These are phyloP conservation scores for Zootermopsis nevadensis DNA, from an alignment of 2,888 invertebrate genomes.

Conservation along the genomic window DNA sequence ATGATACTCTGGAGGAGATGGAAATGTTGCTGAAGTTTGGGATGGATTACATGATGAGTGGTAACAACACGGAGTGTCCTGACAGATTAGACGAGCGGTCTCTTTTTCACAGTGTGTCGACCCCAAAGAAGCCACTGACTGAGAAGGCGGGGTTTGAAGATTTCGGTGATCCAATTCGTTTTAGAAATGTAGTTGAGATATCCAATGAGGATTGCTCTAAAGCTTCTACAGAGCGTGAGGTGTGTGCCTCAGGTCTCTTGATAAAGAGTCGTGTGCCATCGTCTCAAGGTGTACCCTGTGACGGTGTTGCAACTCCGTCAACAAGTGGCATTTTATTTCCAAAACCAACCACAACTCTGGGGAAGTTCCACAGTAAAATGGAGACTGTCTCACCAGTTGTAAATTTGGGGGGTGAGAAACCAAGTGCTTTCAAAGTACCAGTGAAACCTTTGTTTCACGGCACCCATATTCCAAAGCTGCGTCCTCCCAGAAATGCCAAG, in stretches of 20 bases:
- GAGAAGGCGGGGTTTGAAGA: background rate
- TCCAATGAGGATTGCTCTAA: background rate
- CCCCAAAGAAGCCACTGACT: background rate
- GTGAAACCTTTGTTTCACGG: background rate
- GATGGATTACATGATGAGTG: background rate
- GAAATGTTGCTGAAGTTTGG: conserved; percentile 25
- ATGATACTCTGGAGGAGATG: conserved; percentile 29
- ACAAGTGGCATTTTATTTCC: too few relatives aligned
- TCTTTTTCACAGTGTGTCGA: background rate
- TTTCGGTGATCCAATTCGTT: background rate
- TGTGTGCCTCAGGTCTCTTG: too few relatives aligned
- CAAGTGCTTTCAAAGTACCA: conserved; percentile 28
- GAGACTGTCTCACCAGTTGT: conserved; percentile 13
- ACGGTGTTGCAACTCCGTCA: too few relatives aligned
- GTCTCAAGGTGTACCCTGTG: too few relatives aligned
- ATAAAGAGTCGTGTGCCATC: too few relatives aligned
- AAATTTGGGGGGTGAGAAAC: background rate
- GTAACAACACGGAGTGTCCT: background rate
- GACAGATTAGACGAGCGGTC: background rate
- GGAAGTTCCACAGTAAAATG: background rate
- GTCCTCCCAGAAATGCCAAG: background rate
- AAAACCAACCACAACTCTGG: too few relatives aligned
- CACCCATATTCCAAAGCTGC: background rate
- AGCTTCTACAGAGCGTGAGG: too few relatives aligned
- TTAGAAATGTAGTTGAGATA: background rate